phyloP scores from a whole-genome alignment of 2,888 invertebrate genomes.

The Andrena haemorrhoa region DNA sequence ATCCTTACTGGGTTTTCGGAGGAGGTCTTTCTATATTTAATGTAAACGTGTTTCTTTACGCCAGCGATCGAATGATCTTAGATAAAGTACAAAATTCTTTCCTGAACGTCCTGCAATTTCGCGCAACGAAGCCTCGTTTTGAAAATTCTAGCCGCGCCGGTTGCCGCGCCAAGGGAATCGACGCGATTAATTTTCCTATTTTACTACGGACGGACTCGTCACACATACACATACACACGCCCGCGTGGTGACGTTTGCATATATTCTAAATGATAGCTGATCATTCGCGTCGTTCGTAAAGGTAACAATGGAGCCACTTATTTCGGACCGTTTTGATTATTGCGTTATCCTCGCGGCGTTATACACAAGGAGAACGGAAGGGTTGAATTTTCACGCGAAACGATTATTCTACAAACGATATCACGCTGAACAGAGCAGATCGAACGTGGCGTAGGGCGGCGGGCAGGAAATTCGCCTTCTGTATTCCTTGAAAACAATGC shows the following conservation, averaged over 20 bases:
- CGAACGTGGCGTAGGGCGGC: slow-evolving; percentile 14
- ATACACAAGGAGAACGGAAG: slow-evolving; percentile 53
- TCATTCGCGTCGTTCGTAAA: slow-evolving; percentile 69
- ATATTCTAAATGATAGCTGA: slow-evolving; percentile 76
- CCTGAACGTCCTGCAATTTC: slow-evolving; percentile 72
- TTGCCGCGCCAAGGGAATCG: slow-evolving; percentile 62
- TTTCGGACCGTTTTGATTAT: slow-evolving; percentile 49
- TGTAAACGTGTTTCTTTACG: slow-evolving; percentile 60
- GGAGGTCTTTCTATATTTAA: slow-evolving; percentile 51
- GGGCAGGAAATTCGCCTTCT: slow-evolving; percentile 47
- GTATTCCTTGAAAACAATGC: slow-evolving; percentile 56
- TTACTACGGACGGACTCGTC: slow-evolving; percentile 61
- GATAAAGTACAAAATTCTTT: slow-evolving; percentile 79
- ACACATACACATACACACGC: slow-evolving; percentile 1
- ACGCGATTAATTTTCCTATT: slow-evolving; percentile 65
- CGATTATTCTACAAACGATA: slow-evolving; percentile 57
- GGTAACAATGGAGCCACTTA: slow-evolving; percentile 46
- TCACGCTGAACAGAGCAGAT: slow-evolving; percentile 28
- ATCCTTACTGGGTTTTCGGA: slow-evolving; percentile 66
- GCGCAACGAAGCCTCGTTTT: slow-evolving; percentile 70
- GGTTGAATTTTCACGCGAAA: slow-evolving; percentile 43
- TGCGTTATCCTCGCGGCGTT: slow-evolving; percentile 53
- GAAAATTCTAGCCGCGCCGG: slow-evolving; percentile 54
- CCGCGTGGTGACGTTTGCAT: slow-evolving; percentile 59
- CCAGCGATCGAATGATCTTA: slow-evolving; percentile 70